Base-by-base conservation (phyloP, 2,797 vertebrate genomes). In the Periparus ater region DNA sequence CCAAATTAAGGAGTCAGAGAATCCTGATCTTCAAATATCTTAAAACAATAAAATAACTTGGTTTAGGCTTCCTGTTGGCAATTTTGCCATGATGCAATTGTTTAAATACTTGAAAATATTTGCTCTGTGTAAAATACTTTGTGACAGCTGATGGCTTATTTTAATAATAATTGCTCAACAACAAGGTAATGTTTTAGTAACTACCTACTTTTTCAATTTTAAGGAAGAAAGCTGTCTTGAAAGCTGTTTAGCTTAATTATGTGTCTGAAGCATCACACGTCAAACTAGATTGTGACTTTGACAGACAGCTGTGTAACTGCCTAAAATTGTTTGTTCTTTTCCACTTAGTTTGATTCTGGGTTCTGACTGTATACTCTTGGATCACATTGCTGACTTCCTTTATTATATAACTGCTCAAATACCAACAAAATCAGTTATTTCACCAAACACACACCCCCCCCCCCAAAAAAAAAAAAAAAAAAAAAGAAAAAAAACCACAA, bases 81-180 rank as follows among this genome's bases (percentile, higher is more conserved):
- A 60, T 86, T 95, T 88, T 91, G 48, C 70, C 16, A 8, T 60
- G 73, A 90, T 82, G 29, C 48, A 84, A 1, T 81, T 91, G 76
- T 85, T 89, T 84, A 85, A 93, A 81, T 91, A 65, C 29, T 67
- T 88, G 32, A 72, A 91, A 95, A 92, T 77, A 90, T 74, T 84
- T 95, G 30, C 58, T 81, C 20, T 51, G 29, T 81, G 71, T 66
- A 91, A 94, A 95, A 77, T 74, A 50, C 26, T 79, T 78, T 70
- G 60, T 95, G 93, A 85, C 71, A 90, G 77, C 40, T 86, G 47
- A 88, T 79, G 70, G 34, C 36, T 90, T 91, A 60, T 79, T 95
- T 88, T 85, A 67, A 61, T 85, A 79, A 67, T 77, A 81, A 86
- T 76, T 88, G 48, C 66, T 90, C n/a, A 82, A 88, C 77, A 91